phyloP scores from a whole-genome alignment of 2,113 vertebrate genomes.

The Balaeniceps rex region DNA sequence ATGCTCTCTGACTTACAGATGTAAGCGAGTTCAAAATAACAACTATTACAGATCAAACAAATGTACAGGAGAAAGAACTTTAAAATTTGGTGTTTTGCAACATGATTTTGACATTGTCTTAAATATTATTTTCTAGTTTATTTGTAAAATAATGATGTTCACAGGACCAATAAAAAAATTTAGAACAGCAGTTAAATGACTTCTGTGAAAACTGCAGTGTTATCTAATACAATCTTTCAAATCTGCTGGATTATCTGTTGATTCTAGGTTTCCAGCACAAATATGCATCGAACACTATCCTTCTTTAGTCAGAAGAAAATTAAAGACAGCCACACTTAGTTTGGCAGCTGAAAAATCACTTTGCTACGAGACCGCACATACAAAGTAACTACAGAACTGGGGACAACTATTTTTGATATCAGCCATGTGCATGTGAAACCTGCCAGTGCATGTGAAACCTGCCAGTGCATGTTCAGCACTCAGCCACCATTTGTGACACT shows the following conservation, averaged over 20 bases:
- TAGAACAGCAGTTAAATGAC: not conserved
- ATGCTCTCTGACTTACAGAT: not conserved
- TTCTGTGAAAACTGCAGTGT: not conserved
- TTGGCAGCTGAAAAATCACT: conserved; percentile 6
- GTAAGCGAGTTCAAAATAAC: not conserved
- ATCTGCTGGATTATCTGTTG: not conserved
- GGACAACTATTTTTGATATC: not conserved
- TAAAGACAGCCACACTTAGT: not conserved
- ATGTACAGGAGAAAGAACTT: not conserved
- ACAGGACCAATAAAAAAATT: not conserved
- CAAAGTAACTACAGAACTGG: not conserved
- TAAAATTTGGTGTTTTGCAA: not conserved
- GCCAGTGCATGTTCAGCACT: not conserved
- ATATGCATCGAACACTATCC: not conserved
- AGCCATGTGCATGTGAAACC: not conserved
- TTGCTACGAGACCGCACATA: not conserved
- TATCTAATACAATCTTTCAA: not conserved
- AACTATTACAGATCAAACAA: not conserved
- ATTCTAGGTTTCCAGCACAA: not conserved
- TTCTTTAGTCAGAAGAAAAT: not conserved
- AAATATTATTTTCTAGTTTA: not conserved
- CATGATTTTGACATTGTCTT: not conserved
- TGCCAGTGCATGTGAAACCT: not conserved
- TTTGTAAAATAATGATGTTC: not conserved
- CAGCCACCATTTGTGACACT: not conserved